Evolutionary conservation across 2,797 vertebrate genomes (phyloP).

Genomic region (Tarsius wallacei): DNA sequence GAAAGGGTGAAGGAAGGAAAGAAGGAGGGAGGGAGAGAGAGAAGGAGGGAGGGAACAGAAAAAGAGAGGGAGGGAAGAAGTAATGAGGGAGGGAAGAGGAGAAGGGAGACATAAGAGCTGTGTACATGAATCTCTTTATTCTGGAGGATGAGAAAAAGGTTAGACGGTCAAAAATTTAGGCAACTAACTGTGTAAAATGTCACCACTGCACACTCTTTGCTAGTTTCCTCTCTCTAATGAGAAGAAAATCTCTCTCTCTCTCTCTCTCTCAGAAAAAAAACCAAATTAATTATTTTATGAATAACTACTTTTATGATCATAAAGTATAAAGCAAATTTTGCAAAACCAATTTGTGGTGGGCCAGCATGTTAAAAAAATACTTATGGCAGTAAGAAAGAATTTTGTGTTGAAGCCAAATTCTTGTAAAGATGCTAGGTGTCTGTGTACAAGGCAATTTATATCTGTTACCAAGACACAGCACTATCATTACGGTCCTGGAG

Average conservation of each 20-base stretch:
- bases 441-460: background rate
- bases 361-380: background rate
- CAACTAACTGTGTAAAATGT: background rate
- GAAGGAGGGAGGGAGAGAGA: fast-evolving
- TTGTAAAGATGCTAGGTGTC: background rate
- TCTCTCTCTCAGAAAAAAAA: background rate
- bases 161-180: background rate
- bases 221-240: background rate
- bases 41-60: background rate
- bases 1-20: fast-evolving
- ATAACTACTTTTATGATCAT: background rate
- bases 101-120: background rate
- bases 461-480: background rate
- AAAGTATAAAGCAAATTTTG: constrained; percentile 9
- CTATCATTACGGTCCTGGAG: background rate
- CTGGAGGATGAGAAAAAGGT: background rate
- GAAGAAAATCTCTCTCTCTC: background rate
- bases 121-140: background rate
- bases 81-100: background rate
- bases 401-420: constrained; percentile 42
- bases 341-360: background rate
- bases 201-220: background rate
- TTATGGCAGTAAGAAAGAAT: constrained; percentile 31
- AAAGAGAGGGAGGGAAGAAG: background rate
- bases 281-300: background rate